These are phyloP conservation scores for Chironomus tepperi DNA, from an alignment of 1,140 invertebrate genomes.

Conservation along the genomic window DNA sequence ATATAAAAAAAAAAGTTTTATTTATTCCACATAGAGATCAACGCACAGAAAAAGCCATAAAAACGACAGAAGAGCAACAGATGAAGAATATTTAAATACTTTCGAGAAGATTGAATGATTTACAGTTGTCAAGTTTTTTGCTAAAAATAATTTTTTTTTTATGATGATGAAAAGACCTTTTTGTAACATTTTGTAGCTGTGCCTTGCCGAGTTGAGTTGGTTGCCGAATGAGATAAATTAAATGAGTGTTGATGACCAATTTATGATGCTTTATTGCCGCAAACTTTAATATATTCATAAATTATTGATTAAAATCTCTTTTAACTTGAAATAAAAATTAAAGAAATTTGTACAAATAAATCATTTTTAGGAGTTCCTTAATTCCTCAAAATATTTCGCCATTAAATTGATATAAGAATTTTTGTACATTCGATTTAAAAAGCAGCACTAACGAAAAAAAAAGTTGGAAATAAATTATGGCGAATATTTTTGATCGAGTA, in stretches of 20 bases:
- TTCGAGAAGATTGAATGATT: slow-evolving; percentile 8
- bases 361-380: neutral
- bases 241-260: slow-evolving; percentile 22
- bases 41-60: too few relatives aligned
- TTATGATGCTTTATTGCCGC: slow-evolving; percentile 18
- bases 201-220: neutral
- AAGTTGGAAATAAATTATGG: too few relatives aligned
- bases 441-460: too few relatives aligned
- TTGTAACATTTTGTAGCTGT: neutral
- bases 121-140: neutral
- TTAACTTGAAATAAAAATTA: too few relatives aligned
- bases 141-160: slow-evolving; percentile 3
- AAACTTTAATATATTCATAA: too few relatives aligned
- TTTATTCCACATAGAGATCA: neutral
- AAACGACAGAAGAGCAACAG: neutral
- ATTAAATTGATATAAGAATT: neutral
- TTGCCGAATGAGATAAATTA: neutral
- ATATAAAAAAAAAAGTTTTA: slow-evolving; percentile 4
- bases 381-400: neutral
- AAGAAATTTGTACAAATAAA: neutral
- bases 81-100: neutral
- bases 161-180: neutral
- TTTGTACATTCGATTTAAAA: neutral
- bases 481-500: too few relatives aligned
- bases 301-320: too few relatives aligned